Conservation (phyloP, 2,797 vertebrate genomes). For the Antennarius maculatus region DNA sequence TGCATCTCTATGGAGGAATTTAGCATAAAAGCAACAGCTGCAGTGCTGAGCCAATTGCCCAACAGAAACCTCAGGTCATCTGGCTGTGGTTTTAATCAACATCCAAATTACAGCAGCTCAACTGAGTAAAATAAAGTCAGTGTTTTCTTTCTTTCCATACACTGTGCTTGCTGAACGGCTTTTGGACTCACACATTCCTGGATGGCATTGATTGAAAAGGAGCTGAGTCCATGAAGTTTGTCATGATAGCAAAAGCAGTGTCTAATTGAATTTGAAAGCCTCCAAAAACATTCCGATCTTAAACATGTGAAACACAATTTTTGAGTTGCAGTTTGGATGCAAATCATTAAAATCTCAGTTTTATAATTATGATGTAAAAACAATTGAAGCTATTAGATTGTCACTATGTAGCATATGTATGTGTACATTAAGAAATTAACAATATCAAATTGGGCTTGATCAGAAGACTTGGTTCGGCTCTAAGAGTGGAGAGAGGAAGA, state of each 20-base stretch:
- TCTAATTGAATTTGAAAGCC: slow-evolving; percentile 46
- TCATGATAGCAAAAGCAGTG: slow-evolving; percentile 41
- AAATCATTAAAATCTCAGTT: too few species aligned
- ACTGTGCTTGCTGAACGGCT: not conserved
- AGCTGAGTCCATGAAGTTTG: slow-evolving; percentile 25
- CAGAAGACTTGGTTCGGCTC: too few species aligned
- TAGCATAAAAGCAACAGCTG: slow-evolving; percentile 80
- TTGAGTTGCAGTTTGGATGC: too few species aligned
- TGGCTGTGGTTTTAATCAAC: slow-evolving; percentile 83
- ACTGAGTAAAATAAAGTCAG: slow-evolving; percentile 79
- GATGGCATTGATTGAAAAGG: slow-evolving; percentile 25
- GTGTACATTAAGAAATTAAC: too few species aligned
- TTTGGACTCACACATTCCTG: slow-evolving; percentile 25
- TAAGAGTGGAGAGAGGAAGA: too few species aligned
- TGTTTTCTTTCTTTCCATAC: slow-evolving; percentile 38
- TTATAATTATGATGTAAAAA: too few species aligned
- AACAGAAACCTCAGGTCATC: slow-evolving; percentile 72
- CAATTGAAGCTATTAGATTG: too few species aligned
- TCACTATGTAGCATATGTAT: too few species aligned
- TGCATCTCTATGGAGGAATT: slow-evolving; percentile 64
- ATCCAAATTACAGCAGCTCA: slow-evolving; percentile 83
- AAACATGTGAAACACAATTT: not conserved
- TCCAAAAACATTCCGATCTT: slow-evolving; percentile 10
- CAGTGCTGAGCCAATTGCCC: slow-evolving; percentile 70
- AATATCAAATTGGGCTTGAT: too few species aligned